A percentile compares a stretch with the other conserved stretches of the same genome.
These are phyloP conservation scores for Chinchilla lanigera DNA, from an alignment of 2,113 vertebrate genomes.

Conservation along the genomic window DNA sequence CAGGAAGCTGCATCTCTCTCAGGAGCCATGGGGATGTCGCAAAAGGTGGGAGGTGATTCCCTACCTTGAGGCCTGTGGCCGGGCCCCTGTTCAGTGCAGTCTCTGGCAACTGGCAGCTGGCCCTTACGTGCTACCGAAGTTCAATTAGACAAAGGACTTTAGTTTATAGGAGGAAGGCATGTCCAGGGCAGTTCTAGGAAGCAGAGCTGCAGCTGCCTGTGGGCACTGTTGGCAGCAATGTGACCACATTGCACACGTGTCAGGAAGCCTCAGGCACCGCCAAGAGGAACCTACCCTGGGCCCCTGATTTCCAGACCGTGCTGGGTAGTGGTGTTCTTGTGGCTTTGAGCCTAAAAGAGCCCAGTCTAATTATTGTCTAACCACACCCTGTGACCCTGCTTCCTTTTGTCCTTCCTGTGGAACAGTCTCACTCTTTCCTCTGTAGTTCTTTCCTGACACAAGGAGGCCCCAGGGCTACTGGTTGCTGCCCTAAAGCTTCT, in stretches of 20 bases:
- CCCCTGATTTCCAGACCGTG: slow-evolving; percentile 51
- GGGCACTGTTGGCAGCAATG: not conserved
- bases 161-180: not conserved
- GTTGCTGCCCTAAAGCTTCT: not conserved
- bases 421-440: slow-evolving; percentile 50
- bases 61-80: not conserved
- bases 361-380: slow-evolving; percentile 38
- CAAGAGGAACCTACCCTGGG: slow-evolving; percentile 40
- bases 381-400: slow-evolving; percentile 37
- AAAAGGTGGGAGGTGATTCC: not conserved
- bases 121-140: not conserved
- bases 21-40: not conserved
- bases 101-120: not conserved
- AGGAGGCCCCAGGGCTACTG: not conserved
- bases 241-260: not conserved
- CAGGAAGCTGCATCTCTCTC: not conserved
- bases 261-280: slow-evolving; percentile 53
- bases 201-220: not conserved
- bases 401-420: slow-evolving; percentile 67
- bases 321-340: slow-evolving; percentile 23
- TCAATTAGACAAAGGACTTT: not conserved
- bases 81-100: not conserved
- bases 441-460: slow-evolving; percentile 2
- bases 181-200: not conserved
- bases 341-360: slow-evolving; percentile 50